Percentiles rank a stretch among this genome's conserved stretches.
Evolutionary conservation across 2,797 vertebrate species (phyloP).

Genomic region (Alcedo quadribrachys): DNA sequence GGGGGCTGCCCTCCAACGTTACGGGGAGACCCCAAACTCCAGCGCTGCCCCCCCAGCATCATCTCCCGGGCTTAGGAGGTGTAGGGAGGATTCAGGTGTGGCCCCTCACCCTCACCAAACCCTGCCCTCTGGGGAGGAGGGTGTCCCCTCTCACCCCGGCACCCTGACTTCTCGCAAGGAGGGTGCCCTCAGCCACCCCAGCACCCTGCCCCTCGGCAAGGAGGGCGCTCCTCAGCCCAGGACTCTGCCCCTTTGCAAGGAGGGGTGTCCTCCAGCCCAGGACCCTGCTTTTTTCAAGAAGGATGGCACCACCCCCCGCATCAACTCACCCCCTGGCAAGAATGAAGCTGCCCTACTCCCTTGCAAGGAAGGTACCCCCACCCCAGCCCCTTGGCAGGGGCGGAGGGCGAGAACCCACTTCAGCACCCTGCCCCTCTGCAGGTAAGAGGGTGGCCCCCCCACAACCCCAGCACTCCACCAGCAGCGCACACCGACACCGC

Average conservation of each 20-base stretch:
- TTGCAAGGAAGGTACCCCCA: background rate
- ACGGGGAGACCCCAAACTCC: background rate
- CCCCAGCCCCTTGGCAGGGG: background rate
- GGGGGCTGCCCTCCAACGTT: fast-evolving
- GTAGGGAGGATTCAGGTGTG: background rate
- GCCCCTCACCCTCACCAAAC: fast-evolving
- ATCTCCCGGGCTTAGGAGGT: background rate
- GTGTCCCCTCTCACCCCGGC: background rate
- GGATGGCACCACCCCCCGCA: too few species aligned
- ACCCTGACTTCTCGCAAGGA: background rate
- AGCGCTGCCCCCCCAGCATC: background rate
- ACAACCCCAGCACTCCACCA: too few species aligned
- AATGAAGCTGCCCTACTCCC: background rate
- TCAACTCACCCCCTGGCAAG: background rate
- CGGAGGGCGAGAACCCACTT: background rate
- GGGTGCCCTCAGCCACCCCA: background rate
- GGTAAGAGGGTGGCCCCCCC: background rate
- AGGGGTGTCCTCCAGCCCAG: background rate
- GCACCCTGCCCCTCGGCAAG: background rate
- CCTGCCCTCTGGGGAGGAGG: background rate
- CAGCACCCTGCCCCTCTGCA: background rate
- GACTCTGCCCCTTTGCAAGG: background rate
- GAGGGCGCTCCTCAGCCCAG: background rate
- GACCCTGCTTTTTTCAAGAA: background rate
- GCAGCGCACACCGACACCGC: too few species aligned